These are phyloP conservation scores for Andrena trimmerana DNA, from an alignment of 2,888 invertebrate genomes.

Conservation along the genomic window DNA sequence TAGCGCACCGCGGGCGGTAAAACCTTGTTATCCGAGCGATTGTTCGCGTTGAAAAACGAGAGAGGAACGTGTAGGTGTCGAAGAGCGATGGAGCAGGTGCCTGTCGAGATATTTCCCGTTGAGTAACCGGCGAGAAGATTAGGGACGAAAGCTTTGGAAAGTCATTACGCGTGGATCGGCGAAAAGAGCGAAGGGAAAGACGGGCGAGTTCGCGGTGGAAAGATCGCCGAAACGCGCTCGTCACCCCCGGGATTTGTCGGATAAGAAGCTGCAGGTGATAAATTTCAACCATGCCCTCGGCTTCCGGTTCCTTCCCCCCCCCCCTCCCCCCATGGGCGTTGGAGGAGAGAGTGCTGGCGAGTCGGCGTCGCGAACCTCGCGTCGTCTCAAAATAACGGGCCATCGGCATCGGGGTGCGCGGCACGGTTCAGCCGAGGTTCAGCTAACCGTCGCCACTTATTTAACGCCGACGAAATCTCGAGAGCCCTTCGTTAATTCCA, in stretches of 20 bases:
- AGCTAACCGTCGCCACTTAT: conserved; percentile 41
- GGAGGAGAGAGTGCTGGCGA: neutral
- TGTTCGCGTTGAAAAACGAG: neutral
- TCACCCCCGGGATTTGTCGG: conserved; percentile 49
- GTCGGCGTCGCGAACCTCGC: conserved; percentile 3
- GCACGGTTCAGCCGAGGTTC: conserved; percentile 37
- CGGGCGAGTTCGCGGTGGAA: conserved; percentile 30
- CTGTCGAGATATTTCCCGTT: neutral
- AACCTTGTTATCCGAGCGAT: neutral
- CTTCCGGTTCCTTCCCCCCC: neutral
- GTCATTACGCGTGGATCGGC: conserved; percentile 46
- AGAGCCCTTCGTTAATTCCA: conserved; percentile 29
- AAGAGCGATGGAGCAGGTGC: no score
- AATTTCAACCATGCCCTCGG: conserved; percentile 52
- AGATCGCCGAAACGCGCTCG: conserved; percentile 2
- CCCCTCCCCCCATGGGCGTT: neutral
- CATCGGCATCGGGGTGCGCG: neutral
- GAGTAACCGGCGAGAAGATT: neutral
- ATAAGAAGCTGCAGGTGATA: conserved; percentile 64
- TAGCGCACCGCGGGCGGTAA: no score
- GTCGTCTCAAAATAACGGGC: conserved; percentile 14
- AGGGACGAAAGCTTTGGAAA: conserved; percentile 22
- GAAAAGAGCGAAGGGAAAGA: conserved; percentile 15
- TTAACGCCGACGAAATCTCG: conserved; percentile 30
- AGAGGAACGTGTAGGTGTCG: no score